Base-by-base conservation (phyloP, 2,797 vertebrate species). In the Catostomus latipinnis region DNA sequence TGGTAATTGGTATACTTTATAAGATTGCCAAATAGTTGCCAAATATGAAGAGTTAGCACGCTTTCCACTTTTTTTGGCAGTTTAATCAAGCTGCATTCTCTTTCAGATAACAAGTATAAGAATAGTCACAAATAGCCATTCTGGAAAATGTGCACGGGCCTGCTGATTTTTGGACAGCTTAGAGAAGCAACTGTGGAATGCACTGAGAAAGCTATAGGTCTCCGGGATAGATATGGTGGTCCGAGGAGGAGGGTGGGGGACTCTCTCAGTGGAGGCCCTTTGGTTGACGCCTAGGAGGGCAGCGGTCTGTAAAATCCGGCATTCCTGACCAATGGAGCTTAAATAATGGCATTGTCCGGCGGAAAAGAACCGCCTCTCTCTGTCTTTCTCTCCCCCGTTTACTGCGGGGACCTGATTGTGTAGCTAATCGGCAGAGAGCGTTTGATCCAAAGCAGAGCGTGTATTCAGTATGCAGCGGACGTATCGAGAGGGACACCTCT, bases 291-390 rank as follows among this genome's bases (percentile, higher is more conserved):
- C 86, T 74, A 87, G 91, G 90, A 89, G 89, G 91, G 93, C 92
- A 94, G 91, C 93, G 87, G 94, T 92, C 93, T 94, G 95, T 96
- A 94, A 96, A 96, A 96, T 96, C 93, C 92, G 87, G 91, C 95
- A 97, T 96, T 96, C 96, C 95, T 96, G 93, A 90, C 93, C 95
- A 95, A 93, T 95, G 94, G 93, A 96, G 95, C 96, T 92, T 93
- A 96, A 96, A 95, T 96, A 93, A 96, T 94, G 89, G 93, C 93
- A 95, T 96, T 96, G 95, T 96, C 93, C 93, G 84, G 90, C 86
- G 91, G 92, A 92, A 94, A 93, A 94, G 91, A 88, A 90, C 88
- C 92, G 91, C 93, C 93, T 92, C 91, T 93, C 92, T 91, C 88
- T 90, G 87, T 90, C 90, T 88, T 90, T 87, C 91, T 89, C 86